Evolutionary conservation across 2,888 invertebrate species (phyloP).

Genomic region (Dryadula phaetusa): DNA sequence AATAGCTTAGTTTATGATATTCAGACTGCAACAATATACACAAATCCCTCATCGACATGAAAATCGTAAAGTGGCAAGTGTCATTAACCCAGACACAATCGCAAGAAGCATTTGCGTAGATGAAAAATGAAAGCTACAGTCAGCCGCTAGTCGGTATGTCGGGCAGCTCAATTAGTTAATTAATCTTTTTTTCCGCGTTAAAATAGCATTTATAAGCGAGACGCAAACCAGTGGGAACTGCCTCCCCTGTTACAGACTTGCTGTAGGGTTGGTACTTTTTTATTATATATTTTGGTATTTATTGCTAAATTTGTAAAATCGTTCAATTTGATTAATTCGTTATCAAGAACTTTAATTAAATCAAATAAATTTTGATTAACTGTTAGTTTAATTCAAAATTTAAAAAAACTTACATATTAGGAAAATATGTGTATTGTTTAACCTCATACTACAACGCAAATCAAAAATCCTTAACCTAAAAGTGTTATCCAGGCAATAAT

Average conservation of each 20-base stretch:
- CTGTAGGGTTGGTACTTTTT: conserved; percentile 62
- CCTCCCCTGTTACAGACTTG: conserved; percentile 58
- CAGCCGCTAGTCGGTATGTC: conserved; percentile 51
- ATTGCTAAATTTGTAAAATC: not conserved
- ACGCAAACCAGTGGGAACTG: conserved; percentile 76
- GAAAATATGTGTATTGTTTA: too few species aligned
- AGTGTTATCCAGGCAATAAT: too few species aligned
- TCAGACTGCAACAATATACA: conserved; percentile 13
- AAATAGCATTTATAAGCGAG: conserved; percentile 82
- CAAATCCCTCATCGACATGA: conserved; percentile 29
- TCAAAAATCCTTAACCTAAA: too few species aligned
- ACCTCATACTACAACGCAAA: too few species aligned
- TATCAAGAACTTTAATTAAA: too few species aligned
- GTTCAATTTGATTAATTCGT: too few species aligned
- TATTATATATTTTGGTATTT: conserved; percentile 2
- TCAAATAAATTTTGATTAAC: too few species aligned
- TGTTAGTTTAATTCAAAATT: too few species aligned
- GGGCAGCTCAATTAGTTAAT: conserved; percentile 82
- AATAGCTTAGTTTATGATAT: conserved; percentile 15
- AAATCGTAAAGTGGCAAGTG: conserved; percentile 40
- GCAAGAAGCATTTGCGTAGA: conserved; percentile 43
- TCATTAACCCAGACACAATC: conserved; percentile 45
- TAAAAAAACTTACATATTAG: too few species aligned
- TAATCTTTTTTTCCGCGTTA: conserved; percentile 83
- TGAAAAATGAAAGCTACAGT: conserved; percentile 43